phyloP scores from a whole-genome alignment of 2,797 vertebrate species.

The Scomberomorus guttatus region DNA sequence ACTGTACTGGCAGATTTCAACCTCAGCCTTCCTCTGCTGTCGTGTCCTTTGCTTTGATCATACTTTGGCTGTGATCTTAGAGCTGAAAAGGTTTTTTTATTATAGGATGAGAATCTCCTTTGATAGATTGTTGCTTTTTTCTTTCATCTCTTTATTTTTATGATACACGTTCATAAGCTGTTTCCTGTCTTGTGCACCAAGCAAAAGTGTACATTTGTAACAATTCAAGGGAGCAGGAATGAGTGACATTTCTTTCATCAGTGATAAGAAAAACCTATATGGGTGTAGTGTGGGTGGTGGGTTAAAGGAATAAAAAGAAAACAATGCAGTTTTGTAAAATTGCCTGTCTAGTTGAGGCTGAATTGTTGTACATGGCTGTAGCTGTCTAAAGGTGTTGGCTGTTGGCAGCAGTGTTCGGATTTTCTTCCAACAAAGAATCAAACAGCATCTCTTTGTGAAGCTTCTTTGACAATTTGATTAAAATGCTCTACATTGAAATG shows the following conservation, averaged over 20 bases:
- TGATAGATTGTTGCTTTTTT: background rate
- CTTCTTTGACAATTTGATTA: no score
- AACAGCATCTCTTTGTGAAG: no score
- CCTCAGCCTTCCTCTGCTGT: background rate
- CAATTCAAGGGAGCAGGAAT: no score
- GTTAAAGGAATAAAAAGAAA: background rate
- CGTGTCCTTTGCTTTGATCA: constrained; percentile 10
- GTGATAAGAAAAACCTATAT: background rate
- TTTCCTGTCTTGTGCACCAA: constrained; percentile 8
- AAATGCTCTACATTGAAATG: no score
- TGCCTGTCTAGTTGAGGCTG: no score
- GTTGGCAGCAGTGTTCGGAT: no score
- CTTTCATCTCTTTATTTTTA: constrained; percentile 13
- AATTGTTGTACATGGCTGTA: no score
- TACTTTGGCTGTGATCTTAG: background rate
- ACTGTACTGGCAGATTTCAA: background rate
- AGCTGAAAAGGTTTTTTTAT: background rate
- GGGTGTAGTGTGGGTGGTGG: background rate
- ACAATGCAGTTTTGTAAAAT: background rate
- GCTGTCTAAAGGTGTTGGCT: no score
- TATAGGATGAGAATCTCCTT: background rate
- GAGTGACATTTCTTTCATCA: background rate
- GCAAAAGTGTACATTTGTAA: background rate
- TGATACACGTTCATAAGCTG: background rate
- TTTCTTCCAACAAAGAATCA: no score